A percentile compares a stretch with the other conserved stretches of the same genome.
These are phyloP conservation scores for Neogobius melanostomus DNA, from an alignment of 2,113 vertebrate species.

Conservation along the genomic window DNA sequence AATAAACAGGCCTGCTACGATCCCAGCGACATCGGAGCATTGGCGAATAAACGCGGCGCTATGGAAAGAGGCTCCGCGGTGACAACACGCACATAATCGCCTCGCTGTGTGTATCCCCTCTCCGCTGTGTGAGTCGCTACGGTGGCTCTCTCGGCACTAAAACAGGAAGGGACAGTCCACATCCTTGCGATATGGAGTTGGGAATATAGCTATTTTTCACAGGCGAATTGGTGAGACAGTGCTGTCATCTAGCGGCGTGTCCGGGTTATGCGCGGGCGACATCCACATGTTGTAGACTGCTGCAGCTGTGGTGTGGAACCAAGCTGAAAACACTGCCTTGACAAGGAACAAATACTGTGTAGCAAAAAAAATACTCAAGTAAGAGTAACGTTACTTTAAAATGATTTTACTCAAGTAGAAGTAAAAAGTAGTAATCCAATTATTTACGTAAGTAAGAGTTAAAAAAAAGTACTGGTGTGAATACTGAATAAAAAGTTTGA, in stretches of 20 bases:
- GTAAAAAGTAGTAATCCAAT: too few species aligned
- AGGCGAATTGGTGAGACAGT: conserved; percentile 61
- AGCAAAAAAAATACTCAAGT: too few species aligned
- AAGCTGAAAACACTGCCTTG: not conserved
- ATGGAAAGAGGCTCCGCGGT: conserved; percentile 57
- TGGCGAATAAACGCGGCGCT: conserved; percentile 54
- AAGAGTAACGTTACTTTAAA: too few species aligned
- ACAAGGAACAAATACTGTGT: conserved; percentile 38
- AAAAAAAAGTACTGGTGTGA: too few species aligned
- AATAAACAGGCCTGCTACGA: conserved; percentile 64
- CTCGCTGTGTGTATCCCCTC: conserved; percentile 67
- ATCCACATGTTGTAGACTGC: not conserved
- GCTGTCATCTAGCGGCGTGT: conserved; percentile 78
- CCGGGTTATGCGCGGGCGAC: conserved; percentile 42
- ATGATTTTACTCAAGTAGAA: too few species aligned
- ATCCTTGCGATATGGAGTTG: conserved; percentile 74
- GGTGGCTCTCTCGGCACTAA: conserved; percentile 75
- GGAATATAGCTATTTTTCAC: conserved; percentile 64
- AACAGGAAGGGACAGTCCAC: conserved; percentile 85
- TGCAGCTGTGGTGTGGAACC: not conserved
- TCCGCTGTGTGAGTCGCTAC: conserved; percentile 69
- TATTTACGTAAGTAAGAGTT: too few species aligned
- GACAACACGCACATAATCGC: conserved; percentile 71
- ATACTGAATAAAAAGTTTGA: too few species aligned
- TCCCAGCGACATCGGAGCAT: conserved; percentile 59